Evolutionary conservation across 1,140 invertebrate species (phyloP).

Genomic region (Conus betulinus): DNA sequence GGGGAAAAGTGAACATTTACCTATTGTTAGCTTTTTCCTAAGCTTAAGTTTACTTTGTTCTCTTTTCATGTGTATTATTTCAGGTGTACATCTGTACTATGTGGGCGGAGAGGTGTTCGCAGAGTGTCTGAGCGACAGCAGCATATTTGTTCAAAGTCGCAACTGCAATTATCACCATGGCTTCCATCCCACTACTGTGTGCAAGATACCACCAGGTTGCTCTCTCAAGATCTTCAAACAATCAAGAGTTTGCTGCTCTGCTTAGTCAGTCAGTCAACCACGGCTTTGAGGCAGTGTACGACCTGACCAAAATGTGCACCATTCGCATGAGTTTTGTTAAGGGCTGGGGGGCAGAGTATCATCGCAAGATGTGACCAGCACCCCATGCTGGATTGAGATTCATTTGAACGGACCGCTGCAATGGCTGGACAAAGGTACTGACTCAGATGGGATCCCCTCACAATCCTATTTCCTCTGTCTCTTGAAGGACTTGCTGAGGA

Average conservation of each 20-base stretch:
- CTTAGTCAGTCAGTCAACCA: constrained; percentile 87
- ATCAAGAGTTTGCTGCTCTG: constrained; percentile 95
- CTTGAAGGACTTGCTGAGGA: constrained; percentile 56
- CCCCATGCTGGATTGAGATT: constrained; percentile 79
- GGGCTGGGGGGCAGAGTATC: constrained; percentile 78
- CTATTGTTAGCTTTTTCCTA: no score
- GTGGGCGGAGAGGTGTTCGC: constrained; percentile 81
- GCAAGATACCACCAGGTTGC: constrained; percentile 85
- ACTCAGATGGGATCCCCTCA: constrained; percentile 75
- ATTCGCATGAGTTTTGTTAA: constrained; percentile 84
- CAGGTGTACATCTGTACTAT: constrained; percentile 76
- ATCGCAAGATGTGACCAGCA: constrained; percentile 78
- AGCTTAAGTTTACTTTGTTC: background rate
- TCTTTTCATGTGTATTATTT: background rate
- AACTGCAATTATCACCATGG: constrained; percentile 96
- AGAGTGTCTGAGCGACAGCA: constrained; percentile 95
- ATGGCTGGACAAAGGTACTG: constrained; percentile 76
- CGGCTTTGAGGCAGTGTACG: constrained; percentile 92
- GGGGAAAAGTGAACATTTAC: no score
- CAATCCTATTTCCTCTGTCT: constrained; percentile 75
- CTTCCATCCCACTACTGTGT: constrained; percentile 97
- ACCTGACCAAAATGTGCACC: constrained; percentile 98
- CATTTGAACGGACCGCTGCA: constrained; percentile 78
- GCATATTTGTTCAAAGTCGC: constrained; percentile 97
- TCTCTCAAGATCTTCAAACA: constrained; percentile 98